Evolutionary conservation across 2,113 vertebrate genomes (phyloP), one percentile per base, ranked within the genome.

Genomic region (Diadophis punctatus): DNA sequence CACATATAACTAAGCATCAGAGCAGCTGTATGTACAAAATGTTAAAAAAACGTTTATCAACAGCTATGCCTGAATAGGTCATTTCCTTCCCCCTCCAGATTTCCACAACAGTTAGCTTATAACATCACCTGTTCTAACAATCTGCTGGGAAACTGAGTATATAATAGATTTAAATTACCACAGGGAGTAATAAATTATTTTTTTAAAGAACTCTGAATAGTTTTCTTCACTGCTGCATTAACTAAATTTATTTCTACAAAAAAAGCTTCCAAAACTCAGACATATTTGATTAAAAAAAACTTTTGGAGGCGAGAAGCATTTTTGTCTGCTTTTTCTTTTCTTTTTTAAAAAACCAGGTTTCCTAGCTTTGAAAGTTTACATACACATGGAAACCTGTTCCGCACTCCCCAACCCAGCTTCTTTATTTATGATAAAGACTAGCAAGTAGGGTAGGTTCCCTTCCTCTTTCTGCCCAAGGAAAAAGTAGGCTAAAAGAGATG

Each of bases 101-200:
- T 63, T 90, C 43, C 43, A 49, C 43, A 63, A 46, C 88, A 90
- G 46, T n/a, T 60, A 49, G 43, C 11, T 48, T 68, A 46, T 48
- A 90, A 90, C 27, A 63, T 90, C 88, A 90, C 27, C 43, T 90
- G 53, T 90, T 90, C 56, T 90, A 90, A 89, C 48, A n/a, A 49
- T 68, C 43, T 18, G 10, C 39, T 60, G 48, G 39, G 23, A 90
- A 63, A 63, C 8, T 30, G 58, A 49, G 88, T 49, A 89, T 55
- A 46, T 88, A 89, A 89, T 60, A 89, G 88, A 89, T 89, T 89
- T 58, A 58, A 58, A 58, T 43, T 58, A 46, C 88, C 88, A 58
- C 43, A 60, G 53, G 39, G 88, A 89, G 55, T 27, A 51, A 39
- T 89, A 58, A 89, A 58, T 12, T 89, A 43, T 89, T 89, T 58